Conservation (phyloP, 2,797 vertebrate genomes). For the Clarias fuscus region DNA sequence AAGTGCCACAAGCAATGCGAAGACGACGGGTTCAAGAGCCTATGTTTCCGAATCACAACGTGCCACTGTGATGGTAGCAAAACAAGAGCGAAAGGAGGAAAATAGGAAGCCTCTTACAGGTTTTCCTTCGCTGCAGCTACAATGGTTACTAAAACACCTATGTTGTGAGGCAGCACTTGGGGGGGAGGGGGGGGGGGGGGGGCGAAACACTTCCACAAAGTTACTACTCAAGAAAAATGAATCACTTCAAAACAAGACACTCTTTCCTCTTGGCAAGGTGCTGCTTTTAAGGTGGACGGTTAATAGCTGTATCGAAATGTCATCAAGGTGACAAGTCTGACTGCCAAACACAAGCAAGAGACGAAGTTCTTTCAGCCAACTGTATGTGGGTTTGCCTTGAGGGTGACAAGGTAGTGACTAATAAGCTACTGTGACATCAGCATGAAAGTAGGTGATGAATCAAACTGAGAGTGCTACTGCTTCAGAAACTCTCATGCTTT, state of each 20-base stretch:
- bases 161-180: background rate
- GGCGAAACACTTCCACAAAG: constrained; percentile 28
- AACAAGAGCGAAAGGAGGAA: constrained; percentile 67
- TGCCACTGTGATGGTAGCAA: constrained; percentile 60
- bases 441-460: constrained; percentile 55
- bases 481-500: constrained; percentile 43
- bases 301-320: background rate
- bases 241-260: constrained; percentile 33
- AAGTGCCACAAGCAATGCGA: constrained; percentile 47
- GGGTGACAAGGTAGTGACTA: constrained; percentile 30
- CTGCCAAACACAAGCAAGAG: background rate
- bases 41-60: constrained; percentile 73
- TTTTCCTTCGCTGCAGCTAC: constrained; percentile 51
- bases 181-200: too few species aligned
- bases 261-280: constrained; percentile 48
- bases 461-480: constrained; percentile 50
- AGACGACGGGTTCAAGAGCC: constrained; percentile 66
- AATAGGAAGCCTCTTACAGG: constrained; percentile 60
- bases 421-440: constrained; percentile 38
- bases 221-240: constrained; percentile 53
- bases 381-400: constrained; percentile 26
- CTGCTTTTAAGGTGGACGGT: background rate
- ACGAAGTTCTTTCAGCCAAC: background rate
- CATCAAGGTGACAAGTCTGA: background rate
- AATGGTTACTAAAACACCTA: constrained; percentile 46